Conservation (phyloP, 1,140 invertebrate species). For the Paralvinella palmiformis region DNA sequence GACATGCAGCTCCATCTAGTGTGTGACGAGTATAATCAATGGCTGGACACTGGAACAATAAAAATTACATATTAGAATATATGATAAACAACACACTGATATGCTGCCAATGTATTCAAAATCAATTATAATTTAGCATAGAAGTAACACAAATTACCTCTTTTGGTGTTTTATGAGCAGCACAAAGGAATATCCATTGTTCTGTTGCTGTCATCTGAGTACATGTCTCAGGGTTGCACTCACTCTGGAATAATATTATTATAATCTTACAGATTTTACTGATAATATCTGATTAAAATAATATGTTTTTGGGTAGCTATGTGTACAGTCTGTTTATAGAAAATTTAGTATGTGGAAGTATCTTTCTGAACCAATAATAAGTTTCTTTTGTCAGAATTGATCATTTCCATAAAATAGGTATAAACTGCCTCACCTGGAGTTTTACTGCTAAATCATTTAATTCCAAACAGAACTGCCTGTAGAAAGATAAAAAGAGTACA, state of each 20-base stretch:
- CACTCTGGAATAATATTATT: constrained; percentile 64
- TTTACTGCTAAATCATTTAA: constrained; percentile 92
- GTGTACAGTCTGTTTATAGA: too few species aligned
- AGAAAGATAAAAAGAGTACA: constrained; percentile 46
- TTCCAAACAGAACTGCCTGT: constrained; percentile 97
- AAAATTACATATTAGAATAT: constrained; percentile 7
- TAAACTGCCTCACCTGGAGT: constrained; percentile 49
- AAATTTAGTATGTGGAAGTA: too few species aligned
- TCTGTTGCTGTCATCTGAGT: constrained; percentile 99
- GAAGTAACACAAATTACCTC: constrained; percentile 55
- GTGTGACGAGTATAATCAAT: constrained; percentile 99
- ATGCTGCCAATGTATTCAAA: neutral
- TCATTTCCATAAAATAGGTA: neutral
- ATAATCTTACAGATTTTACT: neutral
- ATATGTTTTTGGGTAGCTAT: neutral
- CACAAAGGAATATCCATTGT: constrained; percentile 99
- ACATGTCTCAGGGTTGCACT: constrained; percentile 94
- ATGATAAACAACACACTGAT: neutral
- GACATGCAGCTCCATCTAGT: constrained; percentile 95
- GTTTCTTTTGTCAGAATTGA: too few species aligned
- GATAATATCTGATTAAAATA: neutral
- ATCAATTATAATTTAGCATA: neutral
- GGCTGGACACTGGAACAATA: constrained; percentile 72
- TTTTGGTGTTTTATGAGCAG: constrained; percentile 99
- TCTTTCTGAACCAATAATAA: too few species aligned